Percentiles rank a stretch among this genome's conserved stretches.
phyloP scores from a whole-genome alignment of 2,797 vertebrate genomes.

The Pteropus rufus region DNA sequence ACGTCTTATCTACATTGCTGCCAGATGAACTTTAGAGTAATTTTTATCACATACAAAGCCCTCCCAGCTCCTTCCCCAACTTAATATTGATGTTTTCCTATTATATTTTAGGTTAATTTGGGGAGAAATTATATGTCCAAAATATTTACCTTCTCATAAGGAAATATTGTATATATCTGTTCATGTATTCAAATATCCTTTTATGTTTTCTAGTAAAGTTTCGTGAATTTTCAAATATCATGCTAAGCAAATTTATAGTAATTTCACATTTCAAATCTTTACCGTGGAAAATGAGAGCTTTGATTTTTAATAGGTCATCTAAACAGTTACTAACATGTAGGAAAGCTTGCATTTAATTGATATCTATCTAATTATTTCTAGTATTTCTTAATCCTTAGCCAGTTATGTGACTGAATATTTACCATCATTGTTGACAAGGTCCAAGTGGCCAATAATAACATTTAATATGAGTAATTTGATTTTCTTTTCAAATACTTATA shows the following conservation, averaged over 20 bases:
- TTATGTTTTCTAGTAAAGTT: background rate
- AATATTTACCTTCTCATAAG: background rate
- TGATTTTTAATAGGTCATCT: background rate
- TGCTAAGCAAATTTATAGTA: background rate
- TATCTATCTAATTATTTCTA: background rate
- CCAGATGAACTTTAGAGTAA: background rate
- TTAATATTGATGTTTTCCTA: constrained; percentile 22
- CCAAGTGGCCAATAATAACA: background rate
- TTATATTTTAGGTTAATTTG: background rate
- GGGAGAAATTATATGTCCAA: background rate
- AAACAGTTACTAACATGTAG: background rate
- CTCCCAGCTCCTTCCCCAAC: background rate
- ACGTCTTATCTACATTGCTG: background rate
- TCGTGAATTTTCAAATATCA: background rate
- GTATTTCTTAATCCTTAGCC: background rate
- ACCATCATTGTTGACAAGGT: background rate
- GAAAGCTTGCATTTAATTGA: background rate
- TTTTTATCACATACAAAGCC: background rate
- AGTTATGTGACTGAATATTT: background rate
- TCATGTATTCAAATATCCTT: background rate
- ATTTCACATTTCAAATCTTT: background rate
- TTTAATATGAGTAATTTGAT: background rate
- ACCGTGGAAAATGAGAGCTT: background rate
- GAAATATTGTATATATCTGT: background rate
- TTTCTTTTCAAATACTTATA: background rate